phyloP scores from a whole-genome alignment of 1,140 invertebrate species.

The Lerema accius region DNA sequence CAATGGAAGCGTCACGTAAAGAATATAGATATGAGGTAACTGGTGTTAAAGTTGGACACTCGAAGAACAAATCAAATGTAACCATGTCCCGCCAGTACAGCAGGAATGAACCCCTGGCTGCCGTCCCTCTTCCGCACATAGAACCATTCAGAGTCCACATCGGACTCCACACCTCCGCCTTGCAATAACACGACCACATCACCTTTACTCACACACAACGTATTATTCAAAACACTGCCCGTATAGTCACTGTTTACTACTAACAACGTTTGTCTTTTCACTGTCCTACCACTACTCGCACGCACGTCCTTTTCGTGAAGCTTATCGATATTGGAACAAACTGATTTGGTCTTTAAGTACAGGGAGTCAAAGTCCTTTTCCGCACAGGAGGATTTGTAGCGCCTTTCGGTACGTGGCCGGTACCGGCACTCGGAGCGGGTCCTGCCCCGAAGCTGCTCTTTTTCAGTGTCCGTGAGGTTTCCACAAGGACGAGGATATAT shows the following conservation, averaged over 20 bases:
- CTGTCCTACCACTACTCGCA: conserved; percentile 44
- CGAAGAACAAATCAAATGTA: conserved; percentile 83
- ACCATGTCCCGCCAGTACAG: conserved; percentile 88
- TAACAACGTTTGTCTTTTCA: conserved; percentile 85
- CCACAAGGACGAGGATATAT: conserved; percentile 89
- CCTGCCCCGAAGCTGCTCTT: conserved; percentile 83
- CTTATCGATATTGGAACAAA: conserved; percentile 72
- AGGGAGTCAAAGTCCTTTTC: conserved; percentile 87
- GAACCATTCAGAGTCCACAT: conserved; percentile 86
- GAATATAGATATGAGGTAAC: conserved; percentile 1
- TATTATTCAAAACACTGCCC: conserved; percentile 80
- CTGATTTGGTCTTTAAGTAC: conserved; percentile 85
- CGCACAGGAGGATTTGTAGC: conserved; percentile 81
- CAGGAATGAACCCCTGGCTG: conserved; percentile 89
- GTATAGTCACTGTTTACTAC: conserved; percentile 87
- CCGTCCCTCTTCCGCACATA: conserved; percentile 88
- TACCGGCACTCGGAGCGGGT: conserved; percentile 83
- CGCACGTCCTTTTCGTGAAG: conserved; percentile 55
- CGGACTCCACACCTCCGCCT: conserved; percentile 73
- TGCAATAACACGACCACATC: conserved; percentile 88
- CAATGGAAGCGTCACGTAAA: neutral
- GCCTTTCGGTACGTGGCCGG: conserved; percentile 68
- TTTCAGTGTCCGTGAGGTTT: conserved; percentile 89
- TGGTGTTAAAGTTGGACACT: neutral
- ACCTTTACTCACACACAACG: conserved; percentile 87